Evolutionary conservation across 2,888 invertebrate genomes (phyloP).

Genomic region (Kryphioiulus occultus): DNA sequence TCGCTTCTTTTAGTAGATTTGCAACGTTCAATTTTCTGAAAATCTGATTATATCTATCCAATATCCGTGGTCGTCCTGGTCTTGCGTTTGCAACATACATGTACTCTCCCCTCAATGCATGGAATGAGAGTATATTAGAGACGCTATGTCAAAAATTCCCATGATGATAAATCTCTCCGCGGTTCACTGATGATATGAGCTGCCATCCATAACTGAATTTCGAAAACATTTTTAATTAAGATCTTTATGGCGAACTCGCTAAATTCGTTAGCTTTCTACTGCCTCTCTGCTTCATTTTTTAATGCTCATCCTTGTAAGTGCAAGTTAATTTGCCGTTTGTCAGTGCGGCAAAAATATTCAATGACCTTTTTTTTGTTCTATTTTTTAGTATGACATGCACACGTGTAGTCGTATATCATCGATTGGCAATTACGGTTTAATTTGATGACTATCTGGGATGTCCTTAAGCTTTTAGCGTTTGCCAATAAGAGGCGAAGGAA

Average conservation of each 20-base stretch:
- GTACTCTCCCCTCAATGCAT: background rate
- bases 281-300: background rate
- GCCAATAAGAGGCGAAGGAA: background rate
- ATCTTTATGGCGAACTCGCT: background rate
- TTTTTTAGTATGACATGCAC: background rate
- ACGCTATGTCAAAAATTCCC: background rate
- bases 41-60: conserved; percentile 35
- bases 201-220: conserved; percentile 31
- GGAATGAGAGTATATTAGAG: background rate
- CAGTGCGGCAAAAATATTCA: background rate
- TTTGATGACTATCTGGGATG: background rate
- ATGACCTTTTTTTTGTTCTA: background rate
- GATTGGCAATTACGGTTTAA: background rate
- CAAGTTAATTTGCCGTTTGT: background rate
- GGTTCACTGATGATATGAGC: background rate
- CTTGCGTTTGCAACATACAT: background rate
- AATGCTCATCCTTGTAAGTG: background rate
- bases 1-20: conserved; percentile 28
- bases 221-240: conserved; percentile 25
- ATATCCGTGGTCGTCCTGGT: conserved; percentile 21
- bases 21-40: conserved; percentile 13
- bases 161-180: background rate
- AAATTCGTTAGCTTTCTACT: conserved; percentile 8
- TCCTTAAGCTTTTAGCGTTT: background rate
- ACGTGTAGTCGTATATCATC: background rate